Base-by-base conservation (phyloP, 2,888 invertebrate species). In the Thecophora atra region DNA sequence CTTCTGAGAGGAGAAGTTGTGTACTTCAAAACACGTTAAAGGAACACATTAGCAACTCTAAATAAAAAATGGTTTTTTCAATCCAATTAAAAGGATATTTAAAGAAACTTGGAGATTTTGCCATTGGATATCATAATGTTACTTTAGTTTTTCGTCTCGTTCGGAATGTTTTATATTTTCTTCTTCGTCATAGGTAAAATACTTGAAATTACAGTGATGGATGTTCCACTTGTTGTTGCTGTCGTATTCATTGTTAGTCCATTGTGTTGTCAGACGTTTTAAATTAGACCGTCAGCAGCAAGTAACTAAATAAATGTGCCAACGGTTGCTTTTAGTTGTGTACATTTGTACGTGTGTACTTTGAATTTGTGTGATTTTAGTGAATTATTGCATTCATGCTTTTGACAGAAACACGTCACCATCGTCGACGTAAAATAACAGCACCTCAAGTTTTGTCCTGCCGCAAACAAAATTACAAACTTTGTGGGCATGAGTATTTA, bases 321-420 rank as follows among this genome's bases (percentile, higher is more conserved):
- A 21, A 11, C 8, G 24, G 0, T 54, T 21, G 54, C 21, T 21
- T 21, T 19, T 54, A 24, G 2, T 13, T 54, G 54, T 54, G 54
- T 54, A 21, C 21, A 21, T 54, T 0, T 54, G 54, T 21, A 11
- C 2, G 15, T 54, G 3, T 11, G 56, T 56, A 13, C 11, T 21
- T 54, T 1, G 24, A 21, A 6, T 7, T 24, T 54, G 24, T 54
- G 54, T 54, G 2, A 24, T 13, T 54, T 5, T 15, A 21, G 21
- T 56, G 15, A 56, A 56, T 56, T 56, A 56, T 56, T 24, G 17
- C 56, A 56, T 56, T 11, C 26, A 56, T 56, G 56, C 26, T 37
- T 37, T 6, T 37, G 56, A 56, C 56, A 56, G 56, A 56, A 17
- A 11, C 5, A 26, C 56, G 26, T 56, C 56, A 56, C 4, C 26